A percentile compares a stretch with the other conserved stretches of the same genome.
phyloP scores from a whole-genome alignment of 2,888 invertebrate species.

The Exocentrus adspersus region DNA sequence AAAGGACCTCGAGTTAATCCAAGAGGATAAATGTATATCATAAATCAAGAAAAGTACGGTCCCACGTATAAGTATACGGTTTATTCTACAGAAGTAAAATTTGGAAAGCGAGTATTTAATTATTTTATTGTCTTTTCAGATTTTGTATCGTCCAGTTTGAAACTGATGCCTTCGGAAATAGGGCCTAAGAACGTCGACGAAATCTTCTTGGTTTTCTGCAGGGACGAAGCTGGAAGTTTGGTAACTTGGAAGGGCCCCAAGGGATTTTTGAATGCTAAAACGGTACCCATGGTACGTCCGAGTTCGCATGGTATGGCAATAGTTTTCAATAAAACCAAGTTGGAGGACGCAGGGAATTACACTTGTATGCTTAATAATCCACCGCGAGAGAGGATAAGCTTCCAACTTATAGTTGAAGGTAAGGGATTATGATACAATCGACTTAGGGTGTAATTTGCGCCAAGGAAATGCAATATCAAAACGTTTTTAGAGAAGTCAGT shows the following conservation, averaged over 20 bases:
- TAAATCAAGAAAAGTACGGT: background rate
- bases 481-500: too few species aligned
- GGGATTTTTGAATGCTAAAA: conserved; percentile 26
- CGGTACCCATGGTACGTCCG: conserved; percentile 29
- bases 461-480: too few species aligned
- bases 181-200: background rate
- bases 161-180: too few species aligned
- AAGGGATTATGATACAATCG: too few species aligned
- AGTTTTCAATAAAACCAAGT: conserved; percentile 64
- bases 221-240: conserved; percentile 35
- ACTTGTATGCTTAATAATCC: conserved; percentile 64
- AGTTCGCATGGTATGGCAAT: conserved; percentile 49
- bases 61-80: background rate
- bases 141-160: conserved; percentile 7
- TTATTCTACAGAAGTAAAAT: too few species aligned
- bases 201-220: conserved; percentile 20
- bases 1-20: background rate
- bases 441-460: too few species aligned
- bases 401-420: conserved; percentile 54
- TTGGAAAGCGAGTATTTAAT: too few species aligned
- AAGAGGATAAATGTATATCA: background rate
- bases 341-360: conserved; percentile 69
- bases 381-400: conserved; percentile 55
- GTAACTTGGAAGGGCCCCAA: conserved; percentile 43
- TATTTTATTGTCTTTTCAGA: conserved; percentile 3